Base-by-base conservation (phyloP, 2,888 invertebrate genomes). In the Pseudococcus viburni region DNA sequence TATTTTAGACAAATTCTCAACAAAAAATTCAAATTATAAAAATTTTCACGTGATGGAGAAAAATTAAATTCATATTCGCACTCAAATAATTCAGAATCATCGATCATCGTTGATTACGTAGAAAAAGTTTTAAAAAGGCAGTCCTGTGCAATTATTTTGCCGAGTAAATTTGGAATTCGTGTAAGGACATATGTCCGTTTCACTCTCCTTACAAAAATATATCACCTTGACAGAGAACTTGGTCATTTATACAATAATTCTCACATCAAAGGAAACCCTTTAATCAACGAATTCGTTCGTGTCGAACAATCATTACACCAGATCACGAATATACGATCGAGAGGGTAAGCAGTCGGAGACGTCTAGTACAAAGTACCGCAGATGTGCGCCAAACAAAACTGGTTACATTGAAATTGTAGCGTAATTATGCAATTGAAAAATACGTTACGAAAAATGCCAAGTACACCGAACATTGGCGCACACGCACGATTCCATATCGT, bases 271-370 rank as follows among this genome's bases (percentile, higher is more conserved):
- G 22, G 22, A 22, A 2, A 64, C 19, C 64, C 22, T 64, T 22
- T 9, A 19, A 64, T 64, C 64, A 64, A 64, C 64, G 22, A 6
- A 9, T 64, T 22, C 64, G 12, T 64, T 64, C 64, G 64, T 64
- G 64, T 64, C 12, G 64, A 64, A 64, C 64, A 64, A 64, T 64
- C 64, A 64, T 64, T 64, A 64, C 64, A 64, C 64, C 64, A 64
- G 64, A 64, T 64, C 64, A 64, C 64, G 22, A 64, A 64, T 11
- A 64, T 11, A 64, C 64, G 55, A 55, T 55, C n/a, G 7, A 55
- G 1, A 22, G 64, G 64, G 64, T 22, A 64, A 64, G 22, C 22
- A 22, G 22, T 33, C 26, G 26, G 0, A 55, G 1, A 22, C 22
- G 64, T 22, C 9, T 22, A 64, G 22, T 11, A 22, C 22, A 64